Conservation (phyloP, 2,113 vertebrate genomes). For the Mellivora capensis region DNA sequence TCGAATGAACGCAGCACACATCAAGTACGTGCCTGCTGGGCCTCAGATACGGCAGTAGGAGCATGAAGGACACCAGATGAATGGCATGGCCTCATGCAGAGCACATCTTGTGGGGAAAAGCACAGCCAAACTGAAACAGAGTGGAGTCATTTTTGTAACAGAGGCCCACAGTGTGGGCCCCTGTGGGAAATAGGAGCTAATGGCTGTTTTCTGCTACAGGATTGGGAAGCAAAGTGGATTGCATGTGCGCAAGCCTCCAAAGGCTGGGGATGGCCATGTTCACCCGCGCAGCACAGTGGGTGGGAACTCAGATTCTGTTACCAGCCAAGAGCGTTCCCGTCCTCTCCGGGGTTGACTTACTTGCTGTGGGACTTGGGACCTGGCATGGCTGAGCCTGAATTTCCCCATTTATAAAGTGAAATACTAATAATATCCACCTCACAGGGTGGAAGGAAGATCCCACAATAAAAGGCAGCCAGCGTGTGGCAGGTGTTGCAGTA, state of each 20-base stretch:
- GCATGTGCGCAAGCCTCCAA: background rate
- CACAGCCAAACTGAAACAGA: background rate
- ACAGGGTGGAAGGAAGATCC: background rate
- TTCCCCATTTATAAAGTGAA: background rate
- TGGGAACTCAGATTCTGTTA: background rate
- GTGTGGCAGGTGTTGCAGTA: background rate
- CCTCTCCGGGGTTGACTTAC: background rate
- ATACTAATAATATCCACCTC: background rate
- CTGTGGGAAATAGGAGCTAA: background rate
- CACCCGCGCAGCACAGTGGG: too few species aligned
- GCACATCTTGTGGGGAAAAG: background rate
- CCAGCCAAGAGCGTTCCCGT: background rate
- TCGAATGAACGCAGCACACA: conserved; percentile 19
- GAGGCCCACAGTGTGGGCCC: background rate
- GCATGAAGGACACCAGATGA: conserved; percentile 26
- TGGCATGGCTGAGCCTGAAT: background rate
- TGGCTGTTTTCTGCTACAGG: background rate
- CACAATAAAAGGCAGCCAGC: background rate
- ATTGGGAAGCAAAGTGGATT: background rate
- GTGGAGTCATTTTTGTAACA: conserved; percentile 32
- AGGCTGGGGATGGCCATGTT: rapidly evolving
- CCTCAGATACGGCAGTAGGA: background rate
- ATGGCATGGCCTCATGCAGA: conserved; percentile 19
- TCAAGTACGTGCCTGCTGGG: conserved; percentile 20
- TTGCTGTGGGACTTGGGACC: background rate